phyloP scores from a whole-genome alignment of 1,140 invertebrate genomes.

The Aphis gossypii region DNA sequence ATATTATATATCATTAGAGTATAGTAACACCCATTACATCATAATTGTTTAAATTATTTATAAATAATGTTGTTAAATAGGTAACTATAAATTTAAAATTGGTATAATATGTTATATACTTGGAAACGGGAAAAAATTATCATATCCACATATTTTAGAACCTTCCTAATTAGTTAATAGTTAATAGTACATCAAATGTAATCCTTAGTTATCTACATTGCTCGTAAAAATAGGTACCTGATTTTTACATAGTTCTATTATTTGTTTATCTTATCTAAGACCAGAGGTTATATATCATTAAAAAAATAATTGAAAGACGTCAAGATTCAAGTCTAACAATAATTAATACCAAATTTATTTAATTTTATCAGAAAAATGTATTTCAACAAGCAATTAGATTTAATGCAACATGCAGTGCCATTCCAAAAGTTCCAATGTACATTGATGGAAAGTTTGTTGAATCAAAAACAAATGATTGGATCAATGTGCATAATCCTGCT shows the following conservation, averaged over 20 bases:
- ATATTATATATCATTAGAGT: background rate
- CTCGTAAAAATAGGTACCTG: background rate
- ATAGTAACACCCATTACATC: background rate
- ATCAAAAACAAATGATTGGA: slow-evolving; percentile 90
- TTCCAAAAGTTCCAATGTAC: slow-evolving; percentile 70
- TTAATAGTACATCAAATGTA: background rate
- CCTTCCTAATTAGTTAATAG: background rate
- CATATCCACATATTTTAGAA: background rate
- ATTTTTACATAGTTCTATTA: background rate
- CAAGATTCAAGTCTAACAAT: background rate
- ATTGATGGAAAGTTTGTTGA: slow-evolving; percentile 96
- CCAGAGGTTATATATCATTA: background rate
- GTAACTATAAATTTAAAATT: background rate
- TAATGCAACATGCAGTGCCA: background rate
- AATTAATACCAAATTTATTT: background rate
- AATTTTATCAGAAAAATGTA: slow-evolving; percentile 47
- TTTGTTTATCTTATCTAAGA: background rate
- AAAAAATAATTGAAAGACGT: background rate
- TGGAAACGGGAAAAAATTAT: background rate
- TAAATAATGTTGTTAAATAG: background rate
- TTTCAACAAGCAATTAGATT: slow-evolving; percentile 36
- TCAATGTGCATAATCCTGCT: slow-evolving; percentile 93
- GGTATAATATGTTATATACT: background rate
- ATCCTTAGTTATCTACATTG: background rate
- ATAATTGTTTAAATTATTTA: background rate